These are phyloP conservation scores for Chelmon rostratus DNA, from an alignment of 2,797 vertebrate genomes.

Conservation along the genomic window DNA sequence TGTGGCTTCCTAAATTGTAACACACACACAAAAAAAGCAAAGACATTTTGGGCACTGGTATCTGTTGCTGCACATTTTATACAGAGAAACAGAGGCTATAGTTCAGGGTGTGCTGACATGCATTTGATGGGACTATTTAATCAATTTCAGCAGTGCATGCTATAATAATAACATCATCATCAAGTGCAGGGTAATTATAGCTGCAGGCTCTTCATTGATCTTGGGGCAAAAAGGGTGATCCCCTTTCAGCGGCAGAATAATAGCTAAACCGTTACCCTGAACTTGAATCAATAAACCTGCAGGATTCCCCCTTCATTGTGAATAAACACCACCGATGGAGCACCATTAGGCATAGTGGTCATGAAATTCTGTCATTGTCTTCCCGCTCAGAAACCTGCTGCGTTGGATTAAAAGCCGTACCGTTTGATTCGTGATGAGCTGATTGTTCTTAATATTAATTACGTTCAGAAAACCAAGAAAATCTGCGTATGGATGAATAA, in stretches of 20 bases:
- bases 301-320: conserved; percentile 70
- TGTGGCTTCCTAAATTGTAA: neutral
- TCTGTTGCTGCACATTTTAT: conserved; percentile 13
- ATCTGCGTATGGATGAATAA: conserved; percentile 81
- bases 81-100: conserved; percentile 23
- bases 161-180: conserved; percentile 85
- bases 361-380: conserved; percentile 61
- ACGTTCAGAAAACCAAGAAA: conserved; percentile 63
- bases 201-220: conserved; percentile 86
- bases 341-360: conserved; percentile 64
- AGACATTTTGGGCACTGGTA: neutral
- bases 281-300: conserved; percentile 82
- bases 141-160: conserved; percentile 71
- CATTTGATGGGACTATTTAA: conserved; percentile 56
- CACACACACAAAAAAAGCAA: neutral
- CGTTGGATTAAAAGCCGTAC: conserved; percentile 44
- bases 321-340: conserved; percentile 60
- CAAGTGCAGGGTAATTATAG: conserved; percentile 83
- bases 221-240: conserved; percentile 79
- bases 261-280: conserved; percentile 85
- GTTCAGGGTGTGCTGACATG: conserved; percentile 53
- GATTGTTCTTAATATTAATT: conserved; percentile 80
- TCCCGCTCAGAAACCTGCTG: conserved; percentile 42
- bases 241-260: conserved; percentile 83
- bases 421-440: conserved; percentile 74